Conservation (phyloP, 2,888 invertebrate genomes). For the Ecdyonurus torrentis region DNA sequence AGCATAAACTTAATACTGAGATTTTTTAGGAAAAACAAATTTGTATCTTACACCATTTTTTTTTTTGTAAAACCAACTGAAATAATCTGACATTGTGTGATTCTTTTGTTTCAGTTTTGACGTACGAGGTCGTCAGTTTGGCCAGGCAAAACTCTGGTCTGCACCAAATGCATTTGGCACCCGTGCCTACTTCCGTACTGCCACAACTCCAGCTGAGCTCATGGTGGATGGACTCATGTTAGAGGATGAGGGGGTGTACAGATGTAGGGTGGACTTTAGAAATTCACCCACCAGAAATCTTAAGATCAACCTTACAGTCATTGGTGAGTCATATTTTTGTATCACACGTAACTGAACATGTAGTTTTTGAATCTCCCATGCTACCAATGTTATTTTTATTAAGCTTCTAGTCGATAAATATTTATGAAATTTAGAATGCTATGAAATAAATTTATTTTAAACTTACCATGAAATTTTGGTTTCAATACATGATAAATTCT, state of each 20-base stretch:
- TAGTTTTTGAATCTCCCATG: neutral
- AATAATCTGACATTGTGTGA: neutral
- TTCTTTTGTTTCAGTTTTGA: conserved; percentile 36
- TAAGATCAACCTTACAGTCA: conserved; percentile 56
- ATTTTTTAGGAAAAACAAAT: too few species aligned
- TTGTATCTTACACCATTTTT: too few species aligned
- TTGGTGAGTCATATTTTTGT: too few species aligned
- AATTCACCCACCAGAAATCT: conserved; percentile 55
- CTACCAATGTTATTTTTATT: neutral
- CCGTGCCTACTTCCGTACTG: conserved; percentile 37
- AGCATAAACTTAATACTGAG: too few species aligned
- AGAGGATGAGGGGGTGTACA: conserved; percentile 49
- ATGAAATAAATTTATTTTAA: too few species aligned
- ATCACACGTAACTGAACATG: neutral
- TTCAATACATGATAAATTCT: too few species aligned
- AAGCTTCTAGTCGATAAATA: too few species aligned
- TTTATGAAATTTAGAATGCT: too few species aligned
- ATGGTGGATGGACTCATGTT: conserved; percentile 37
- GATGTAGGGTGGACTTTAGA: conserved; percentile 56
- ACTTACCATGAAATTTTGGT: too few species aligned
- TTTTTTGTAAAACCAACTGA: too few species aligned
- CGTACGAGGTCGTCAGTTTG: conserved; percentile 35
- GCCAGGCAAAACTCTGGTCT: conserved; percentile 39
- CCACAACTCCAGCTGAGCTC: conserved; percentile 38
- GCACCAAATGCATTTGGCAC: conserved; percentile 36